phyloP scores from a whole-genome alignment of 2,113 vertebrate genomes.

The Tachycineta bicolor region DNA sequence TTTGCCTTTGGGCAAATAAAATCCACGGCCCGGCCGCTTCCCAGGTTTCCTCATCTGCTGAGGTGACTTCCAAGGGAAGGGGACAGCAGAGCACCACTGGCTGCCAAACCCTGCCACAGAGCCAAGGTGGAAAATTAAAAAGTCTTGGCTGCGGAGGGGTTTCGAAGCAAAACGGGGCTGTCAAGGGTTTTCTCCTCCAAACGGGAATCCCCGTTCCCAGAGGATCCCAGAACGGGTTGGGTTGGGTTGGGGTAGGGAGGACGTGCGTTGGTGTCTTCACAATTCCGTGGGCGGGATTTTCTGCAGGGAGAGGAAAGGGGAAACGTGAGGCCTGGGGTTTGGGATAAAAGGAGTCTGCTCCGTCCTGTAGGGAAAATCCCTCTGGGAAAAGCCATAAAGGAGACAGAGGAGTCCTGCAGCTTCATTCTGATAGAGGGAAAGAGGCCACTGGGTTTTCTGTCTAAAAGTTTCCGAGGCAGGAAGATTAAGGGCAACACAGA shows the following conservation, averaged over 20 bases:
- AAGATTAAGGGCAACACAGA: neutral
- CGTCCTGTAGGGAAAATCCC: neutral
- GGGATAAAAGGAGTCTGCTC: neutral
- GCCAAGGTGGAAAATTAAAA: neutral
- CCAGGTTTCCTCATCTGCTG: neutral
- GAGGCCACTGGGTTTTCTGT: neutral
- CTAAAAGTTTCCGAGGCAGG: accelerated
- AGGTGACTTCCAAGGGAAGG: neutral
- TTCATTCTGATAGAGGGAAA: accelerated
- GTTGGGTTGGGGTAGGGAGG: neutral
- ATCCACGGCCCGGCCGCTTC: neutral
- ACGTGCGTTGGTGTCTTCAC: accelerated
- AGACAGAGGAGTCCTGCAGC: neutral
- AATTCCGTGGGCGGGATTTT: neutral
- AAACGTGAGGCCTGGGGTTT: accelerated
- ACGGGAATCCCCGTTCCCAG: neutral
- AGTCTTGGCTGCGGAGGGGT: neutral
- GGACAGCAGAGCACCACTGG: neutral
- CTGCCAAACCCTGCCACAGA: neutral
- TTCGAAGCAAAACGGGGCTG: neutral
- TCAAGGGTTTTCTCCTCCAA: neutral
- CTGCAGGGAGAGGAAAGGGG: neutral
- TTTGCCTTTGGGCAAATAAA: neutral
- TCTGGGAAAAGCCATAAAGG: neutral
- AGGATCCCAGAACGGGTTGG: neutral